Base-by-base conservation (phyloP, 2,888 invertebrate species). In the Phyllotreta cruciferae region DNA sequence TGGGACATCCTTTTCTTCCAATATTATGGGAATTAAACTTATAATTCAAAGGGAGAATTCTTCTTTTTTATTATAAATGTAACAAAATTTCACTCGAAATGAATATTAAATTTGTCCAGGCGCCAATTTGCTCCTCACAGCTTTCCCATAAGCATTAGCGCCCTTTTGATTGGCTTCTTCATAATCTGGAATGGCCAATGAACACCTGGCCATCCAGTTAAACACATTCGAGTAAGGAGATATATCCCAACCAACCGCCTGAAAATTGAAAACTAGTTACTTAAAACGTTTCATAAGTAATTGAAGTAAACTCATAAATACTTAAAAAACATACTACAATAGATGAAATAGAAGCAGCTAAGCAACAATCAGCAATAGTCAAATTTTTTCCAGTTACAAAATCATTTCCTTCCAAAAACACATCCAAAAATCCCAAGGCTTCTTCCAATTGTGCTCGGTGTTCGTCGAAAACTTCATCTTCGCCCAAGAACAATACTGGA, bases 331-430 rank as follows among this genome's bases (percentile, higher is more conserved):
- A 82, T 81, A 87, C 87, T 73, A 84, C 77, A 73, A 87, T 83
- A 70, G 82, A 84, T 4, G 85, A 82, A 14, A 87, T 49, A 4
- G 87, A 85, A 10, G 88, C 84, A 62, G 84, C 83, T 60, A 87
- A 82, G 5, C 84, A 83, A 69, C 86, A 85, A 74, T 90, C 90
- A 38, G 90, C 90, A 64, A 90, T 84, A 9, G 89, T 89, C 38
- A 85, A 77, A 52, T 83, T 79, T 47, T 87, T 82, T 5, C 88
- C 89, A 24, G 87, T 85, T 36, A 87, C 85, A 84, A 87, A 90
- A 67, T 85, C 82, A 50, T 82, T 83, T 11, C 81, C 84, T 61
- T 82, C 83, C 44, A 89, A 78, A 73, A 86, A 88, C 24, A 81
- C 80, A 58, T 89, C 85, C 42, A 89, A 75, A 71, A 86, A 86